These are phyloP conservation scores for Xenus cinereus DNA, from an alignment of 2,113 vertebrate genomes.

Conservation along the genomic window DNA sequence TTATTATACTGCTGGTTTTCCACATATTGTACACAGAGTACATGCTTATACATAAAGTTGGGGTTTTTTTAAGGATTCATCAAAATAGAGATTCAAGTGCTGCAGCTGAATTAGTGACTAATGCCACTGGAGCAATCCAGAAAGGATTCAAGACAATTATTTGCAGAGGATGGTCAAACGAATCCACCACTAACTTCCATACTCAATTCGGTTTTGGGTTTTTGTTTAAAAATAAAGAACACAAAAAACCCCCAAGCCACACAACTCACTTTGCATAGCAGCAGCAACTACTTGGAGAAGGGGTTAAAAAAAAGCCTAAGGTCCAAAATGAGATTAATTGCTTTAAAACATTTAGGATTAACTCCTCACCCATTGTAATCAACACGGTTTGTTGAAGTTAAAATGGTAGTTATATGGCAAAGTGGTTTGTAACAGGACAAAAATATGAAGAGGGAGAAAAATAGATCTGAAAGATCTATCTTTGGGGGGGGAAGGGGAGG, in stretches of 20 bases:
- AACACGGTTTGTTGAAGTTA: not conserved
- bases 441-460: not conserved
- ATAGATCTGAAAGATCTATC: not conserved
- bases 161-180: not conserved
- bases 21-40: not conserved
- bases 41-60: fast-evolving
- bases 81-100: not conserved
- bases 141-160: not conserved
- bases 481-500: not conserved
- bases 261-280: not conserved
- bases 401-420: not conserved
- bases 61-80: not conserved
- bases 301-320: fast-evolving
- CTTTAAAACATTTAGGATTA: not conserved
- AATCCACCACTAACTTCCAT: not conserved
- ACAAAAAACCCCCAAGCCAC: not conserved
- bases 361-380: not conserved
- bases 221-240: no score
- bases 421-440: not conserved
- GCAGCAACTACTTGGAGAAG: not conserved
- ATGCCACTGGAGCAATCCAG: not conserved
- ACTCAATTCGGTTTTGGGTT: not conserved
- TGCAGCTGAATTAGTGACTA: not conserved
- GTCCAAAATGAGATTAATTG: not conserved
- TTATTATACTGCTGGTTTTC: not conserved